Conservation (phyloP, 2,888 invertebrate genomes). For the Colostygia pectinataria region DNA sequence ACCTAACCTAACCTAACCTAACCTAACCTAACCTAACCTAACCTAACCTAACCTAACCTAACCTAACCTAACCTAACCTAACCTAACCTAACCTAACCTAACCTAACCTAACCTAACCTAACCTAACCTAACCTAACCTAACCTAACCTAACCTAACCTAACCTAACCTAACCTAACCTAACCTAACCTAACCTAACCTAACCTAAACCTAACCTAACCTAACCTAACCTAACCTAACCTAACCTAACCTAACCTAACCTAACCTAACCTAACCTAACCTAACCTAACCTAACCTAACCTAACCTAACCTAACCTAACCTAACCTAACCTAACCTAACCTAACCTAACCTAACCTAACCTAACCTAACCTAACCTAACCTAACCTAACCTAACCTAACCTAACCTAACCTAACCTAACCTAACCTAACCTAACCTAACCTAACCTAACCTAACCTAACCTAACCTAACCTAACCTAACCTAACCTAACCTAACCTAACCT, state of each 20-base stretch:
- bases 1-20: constrained; percentile 27
- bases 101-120: constrained; percentile 26
- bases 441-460: constrained; percentile 14
- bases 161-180: constrained; percentile 27
- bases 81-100: constrained; percentile 16
- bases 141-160: constrained; percentile 25
- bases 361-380: constrained; percentile 13
- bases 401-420: constrained; percentile 12
- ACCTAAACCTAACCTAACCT: constrained; percentile 19
- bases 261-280: constrained; percentile 16
- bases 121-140: constrained; percentile 23
- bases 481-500: constrained; percentile 34
- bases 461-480: constrained; percentile 15
- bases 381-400: constrained; percentile 8
- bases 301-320: constrained; percentile 22
- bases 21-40: constrained; percentile 19
- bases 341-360: constrained; percentile 23
- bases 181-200: constrained; percentile 18
- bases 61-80: constrained; percentile 17
- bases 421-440: constrained; percentile 13
- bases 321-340: constrained; percentile 24
- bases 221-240: constrained; percentile 24
- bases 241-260: constrained; percentile 3
- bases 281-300: constrained; percentile 21
- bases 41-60: constrained; percentile 15